Evolutionary conservation across 2,888 invertebrate species (phyloP).

Genomic region (Orthonevra nobilis): DNA sequence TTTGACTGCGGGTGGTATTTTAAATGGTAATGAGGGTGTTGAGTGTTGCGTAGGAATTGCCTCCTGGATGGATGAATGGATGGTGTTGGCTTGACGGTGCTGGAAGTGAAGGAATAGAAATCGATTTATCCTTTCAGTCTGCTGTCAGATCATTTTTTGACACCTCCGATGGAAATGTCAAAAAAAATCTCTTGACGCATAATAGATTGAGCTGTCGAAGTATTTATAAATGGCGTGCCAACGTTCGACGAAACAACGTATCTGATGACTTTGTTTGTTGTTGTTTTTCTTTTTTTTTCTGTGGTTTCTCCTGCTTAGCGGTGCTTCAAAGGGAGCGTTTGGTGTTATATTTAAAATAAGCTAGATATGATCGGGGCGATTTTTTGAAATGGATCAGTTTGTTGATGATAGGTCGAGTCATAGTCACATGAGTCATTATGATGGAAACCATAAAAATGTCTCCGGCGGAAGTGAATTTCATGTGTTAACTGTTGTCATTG

Average conservation of each 20-base stretch:
- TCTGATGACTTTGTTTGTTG: not conserved
- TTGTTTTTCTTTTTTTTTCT: no score
- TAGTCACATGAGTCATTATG: no score
- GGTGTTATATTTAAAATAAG: no score
- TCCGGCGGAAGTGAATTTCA: no score
- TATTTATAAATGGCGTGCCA: conserved; percentile 52
- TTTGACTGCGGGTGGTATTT: conserved; percentile 67
- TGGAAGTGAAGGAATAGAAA: conserved; percentile 41
- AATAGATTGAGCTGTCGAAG: conserved; percentile 54
- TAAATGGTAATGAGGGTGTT: conserved; percentile 63
- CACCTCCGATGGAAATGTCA: conserved; percentile 64
- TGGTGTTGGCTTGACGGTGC: conserved; percentile 36
- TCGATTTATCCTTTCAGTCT: conserved; percentile 66
- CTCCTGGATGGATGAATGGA: conserved; percentile 63
- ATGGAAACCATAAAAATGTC: no score
- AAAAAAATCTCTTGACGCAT: conserved; percentile 32
- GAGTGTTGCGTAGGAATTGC: conserved; percentile 55
- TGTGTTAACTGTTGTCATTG: no score
- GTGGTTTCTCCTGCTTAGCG: conserved; percentile 7
- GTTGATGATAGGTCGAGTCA: no score
- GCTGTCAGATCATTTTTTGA: conserved; percentile 57
- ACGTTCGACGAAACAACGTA: not conserved
- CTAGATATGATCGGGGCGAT: no score
- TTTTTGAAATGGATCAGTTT: no score
- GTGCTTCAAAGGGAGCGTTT: not conserved